Evolutionary conservation across 64 coral and sea anemone genomes (phyloP).

Genomic region (Platygyra sinensis): DNA sequence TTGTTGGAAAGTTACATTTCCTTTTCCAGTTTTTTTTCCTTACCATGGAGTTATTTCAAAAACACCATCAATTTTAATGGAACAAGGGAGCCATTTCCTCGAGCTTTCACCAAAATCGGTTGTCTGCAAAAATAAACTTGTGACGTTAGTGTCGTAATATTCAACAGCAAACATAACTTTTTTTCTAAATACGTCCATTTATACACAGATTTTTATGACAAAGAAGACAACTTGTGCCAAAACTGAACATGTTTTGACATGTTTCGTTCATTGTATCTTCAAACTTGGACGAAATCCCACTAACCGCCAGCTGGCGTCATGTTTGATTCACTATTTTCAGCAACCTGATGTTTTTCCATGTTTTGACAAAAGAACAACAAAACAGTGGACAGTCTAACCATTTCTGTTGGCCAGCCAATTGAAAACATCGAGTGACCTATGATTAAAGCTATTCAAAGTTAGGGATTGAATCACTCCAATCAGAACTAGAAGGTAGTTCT

Average conservation of each 20-base stretch:
- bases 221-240: too few species aligned
- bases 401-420: slow-evolving; percentile 13
- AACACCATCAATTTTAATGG: slow-evolving; percentile 35
- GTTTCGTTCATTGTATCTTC: neutral
- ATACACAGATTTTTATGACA: too few species aligned
- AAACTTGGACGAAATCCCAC: neutral
- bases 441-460: slow-evolving; percentile 27
- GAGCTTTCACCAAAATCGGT: neutral
- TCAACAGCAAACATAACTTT: slow-evolving; percentile 18
- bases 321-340: neutral
- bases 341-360: slow-evolving; percentile 10
- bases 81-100: neutral
- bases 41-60: neutral
- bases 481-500: slow-evolving; percentile 4
- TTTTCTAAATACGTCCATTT: neutral
- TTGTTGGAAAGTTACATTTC: neutral
- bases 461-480: slow-evolving; percentile 2
- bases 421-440: slow-evolving; percentile 27
- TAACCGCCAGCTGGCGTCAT: neutral
- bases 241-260: too few species aligned
- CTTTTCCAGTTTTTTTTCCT: neutral
- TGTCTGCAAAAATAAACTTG: slow-evolving; percentile 12
- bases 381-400: neutral
- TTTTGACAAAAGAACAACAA: slow-evolving; percentile 11
- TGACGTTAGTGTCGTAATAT: slow-evolving; percentile 38